Conservation (phyloP, 1,140 invertebrate species). For the Cydia pomonella region DNA sequence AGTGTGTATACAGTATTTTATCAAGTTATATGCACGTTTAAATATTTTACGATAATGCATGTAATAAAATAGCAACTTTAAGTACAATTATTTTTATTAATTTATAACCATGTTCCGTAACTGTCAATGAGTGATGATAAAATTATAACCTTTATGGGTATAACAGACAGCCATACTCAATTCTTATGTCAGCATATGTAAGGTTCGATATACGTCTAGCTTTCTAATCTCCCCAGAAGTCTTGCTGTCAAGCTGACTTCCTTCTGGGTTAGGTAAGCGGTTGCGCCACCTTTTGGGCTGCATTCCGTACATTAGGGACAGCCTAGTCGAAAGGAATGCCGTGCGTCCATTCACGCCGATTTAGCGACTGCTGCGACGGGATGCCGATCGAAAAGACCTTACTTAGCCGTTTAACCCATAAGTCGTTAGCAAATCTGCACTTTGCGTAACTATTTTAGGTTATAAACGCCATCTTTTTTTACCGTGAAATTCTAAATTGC, state of each 20-base stretch:
- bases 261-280: constrained; percentile 21
- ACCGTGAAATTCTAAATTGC: neutral
- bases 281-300: constrained; percentile 26
- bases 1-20: neutral
- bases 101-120: neutral
- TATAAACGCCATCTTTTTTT: constrained; percentile 20
- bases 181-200: neutral
- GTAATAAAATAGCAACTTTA: neutral
- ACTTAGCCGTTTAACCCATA: constrained; percentile 15
- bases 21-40: neutral
- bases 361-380: constrained; percentile 10
- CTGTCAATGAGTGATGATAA: neutral
- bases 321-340: constrained; percentile 31
- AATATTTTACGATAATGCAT: neutral
- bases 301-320: constrained; percentile 26
- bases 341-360: constrained; percentile 5
- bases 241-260: constrained; percentile 6
- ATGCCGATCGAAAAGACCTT: constrained; percentile 27
- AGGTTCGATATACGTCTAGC: neutral
- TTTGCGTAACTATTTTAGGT: constrained; percentile 25
- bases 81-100: neutral
- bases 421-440: constrained; percentile 24
- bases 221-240: constrained; percentile 5
- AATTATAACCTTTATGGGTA: neutral
- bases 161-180: neutral